Conservation (phyloP, 2,888 invertebrate genomes). For the Acrocera orbiculus region DNA sequence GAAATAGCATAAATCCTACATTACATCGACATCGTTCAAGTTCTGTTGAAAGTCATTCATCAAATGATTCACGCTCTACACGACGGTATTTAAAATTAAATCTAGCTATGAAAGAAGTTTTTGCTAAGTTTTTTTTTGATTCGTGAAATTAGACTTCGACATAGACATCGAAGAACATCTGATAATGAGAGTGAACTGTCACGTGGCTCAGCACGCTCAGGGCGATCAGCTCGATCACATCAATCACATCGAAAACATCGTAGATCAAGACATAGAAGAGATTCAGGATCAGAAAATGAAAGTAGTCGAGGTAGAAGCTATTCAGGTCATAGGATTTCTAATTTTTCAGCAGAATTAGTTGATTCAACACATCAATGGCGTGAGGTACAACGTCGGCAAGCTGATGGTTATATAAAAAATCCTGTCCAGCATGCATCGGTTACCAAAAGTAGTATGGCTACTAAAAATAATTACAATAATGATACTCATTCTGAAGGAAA, state of each 20-base stretch:
- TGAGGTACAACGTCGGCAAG: slow-evolving; percentile 63
- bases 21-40: slow-evolving; percentile 46
- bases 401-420: slow-evolving; percentile 36
- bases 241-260: slow-evolving; percentile 55
- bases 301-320: slow-evolving; percentile 36
- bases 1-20: slow-evolving; percentile 17
- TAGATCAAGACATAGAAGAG: slow-evolving; percentile 53
- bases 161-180: slow-evolving; percentile 64
- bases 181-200: slow-evolving; percentile 85
- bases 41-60: slow-evolving; percentile 77
- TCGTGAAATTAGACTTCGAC: slow-evolving; percentile 46
- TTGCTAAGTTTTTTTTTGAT: too few species aligned
- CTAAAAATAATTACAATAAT: slow-evolving; percentile 28
- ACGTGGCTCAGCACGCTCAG: slow-evolving; percentile 64
- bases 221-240: slow-evolving; percentile 45
- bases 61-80: slow-evolving; percentile 64
- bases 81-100: slow-evolving; percentile 38
- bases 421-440: slow-evolving; percentile 54
- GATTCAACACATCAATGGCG: slow-evolving; percentile 82
- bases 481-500: slow-evolving; percentile 43
- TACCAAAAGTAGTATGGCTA: slow-evolving; percentile 37
- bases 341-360: slow-evolving; percentile 48
- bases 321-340: slow-evolving; percentile 30
- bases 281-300: slow-evolving; percentile 56
- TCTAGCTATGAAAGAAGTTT: too few species aligned